Evolutionary conservation across 2,888 invertebrate species (phyloP), one percentile per base, ranked within the genome.

Genomic region (Clanis bilineata): DNA sequence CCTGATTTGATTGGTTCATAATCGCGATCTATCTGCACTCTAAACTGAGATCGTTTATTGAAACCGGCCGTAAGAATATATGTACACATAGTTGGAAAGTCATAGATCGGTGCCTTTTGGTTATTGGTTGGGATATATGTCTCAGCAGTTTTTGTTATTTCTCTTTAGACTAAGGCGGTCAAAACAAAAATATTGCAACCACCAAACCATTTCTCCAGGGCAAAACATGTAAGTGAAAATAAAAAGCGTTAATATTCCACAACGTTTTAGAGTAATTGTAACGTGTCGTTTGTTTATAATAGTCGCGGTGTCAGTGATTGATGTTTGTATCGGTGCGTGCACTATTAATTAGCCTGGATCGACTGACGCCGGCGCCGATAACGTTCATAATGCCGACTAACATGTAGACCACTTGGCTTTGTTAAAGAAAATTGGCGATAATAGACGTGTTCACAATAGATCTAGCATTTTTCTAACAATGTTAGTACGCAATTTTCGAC

Each of bases 301-400:
- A 72, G 71, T 71, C 67, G 71, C 65, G 59, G 62, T 63, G 73
- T 66, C 68, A 64, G 69, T 86, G 87, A 88, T 87, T 87, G 79
- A 87, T 86, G 86, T 75, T 68, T 66, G 71, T 72, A 76, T 78
- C 73, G 77, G 76, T 76, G 76, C 72, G 76, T 71, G 73, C 70
- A 67, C 63, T 63, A 71, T 76, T 85, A 84, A 83, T 85, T 81
- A 82, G 72, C 70, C 72, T 71, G 74, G 85, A 86, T 86, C 78
- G 79, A 67, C 65, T 73, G 70, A 65, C 56, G 51, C 51, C 32
- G 32, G 51, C 32, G 51, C 51, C 28, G 9, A 32, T 51, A 18
- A n/a, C 18, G 15, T 9, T 45, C 44, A 12, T 15, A 47, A 25
- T 47, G 25, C 12, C 25, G 47, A 3, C 47, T 47, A 28, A 47